These are phyloP conservation scores for Gymnobelideus leadbeateri DNA, from an alignment of 2,113 vertebrate genomes.

Conservation along the genomic window DNA sequence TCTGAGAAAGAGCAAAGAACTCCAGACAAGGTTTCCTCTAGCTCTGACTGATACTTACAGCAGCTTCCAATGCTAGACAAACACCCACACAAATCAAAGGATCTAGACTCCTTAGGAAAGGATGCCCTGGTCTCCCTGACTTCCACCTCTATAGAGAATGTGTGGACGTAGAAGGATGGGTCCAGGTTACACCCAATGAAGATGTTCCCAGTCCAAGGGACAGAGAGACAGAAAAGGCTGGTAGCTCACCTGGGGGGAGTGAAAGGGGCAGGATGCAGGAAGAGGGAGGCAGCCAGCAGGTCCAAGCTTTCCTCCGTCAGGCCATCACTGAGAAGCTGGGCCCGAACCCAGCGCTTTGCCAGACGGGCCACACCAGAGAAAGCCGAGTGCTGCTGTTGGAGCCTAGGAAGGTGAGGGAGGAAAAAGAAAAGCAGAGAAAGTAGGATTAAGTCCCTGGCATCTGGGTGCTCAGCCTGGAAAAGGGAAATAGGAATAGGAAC, in stretches of 20 bases:
- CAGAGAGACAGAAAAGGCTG: neutral
- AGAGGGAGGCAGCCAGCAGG: constrained; percentile 92
- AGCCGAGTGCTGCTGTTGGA: constrained; percentile 94
- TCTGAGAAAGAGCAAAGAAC: constrained; percentile 10
- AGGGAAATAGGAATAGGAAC: neutral
- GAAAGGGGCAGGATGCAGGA: constrained; percentile 93
- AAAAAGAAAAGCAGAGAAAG: neutral
- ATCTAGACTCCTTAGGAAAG: neutral
- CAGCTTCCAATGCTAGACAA: neutral
- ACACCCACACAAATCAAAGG: neutral
- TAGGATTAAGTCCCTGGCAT: neutral
- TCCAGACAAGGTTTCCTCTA: neutral
- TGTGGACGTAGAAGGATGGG: neutral
- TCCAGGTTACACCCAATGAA: neutral
- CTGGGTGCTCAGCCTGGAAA: neutral
- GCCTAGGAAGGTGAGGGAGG: constrained; percentile 79
- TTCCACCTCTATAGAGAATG: constrained; percentile 4
- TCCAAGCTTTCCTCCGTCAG: constrained; percentile 93
- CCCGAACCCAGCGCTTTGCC: constrained; percentile 93
- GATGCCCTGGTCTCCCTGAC: neutral
- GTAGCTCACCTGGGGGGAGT: constrained; percentile 90
- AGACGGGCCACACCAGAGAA: constrained; percentile 92
- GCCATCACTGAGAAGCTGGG: constrained; percentile 90
- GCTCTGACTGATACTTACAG: neutral
- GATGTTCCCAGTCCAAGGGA: neutral